Percentiles rank a stretch among this genome's conserved stretches.
Evolutionary conservation across 2,797 vertebrate species (phyloP).

Genomic region (Microctenopoma steveboyesi): DNA sequence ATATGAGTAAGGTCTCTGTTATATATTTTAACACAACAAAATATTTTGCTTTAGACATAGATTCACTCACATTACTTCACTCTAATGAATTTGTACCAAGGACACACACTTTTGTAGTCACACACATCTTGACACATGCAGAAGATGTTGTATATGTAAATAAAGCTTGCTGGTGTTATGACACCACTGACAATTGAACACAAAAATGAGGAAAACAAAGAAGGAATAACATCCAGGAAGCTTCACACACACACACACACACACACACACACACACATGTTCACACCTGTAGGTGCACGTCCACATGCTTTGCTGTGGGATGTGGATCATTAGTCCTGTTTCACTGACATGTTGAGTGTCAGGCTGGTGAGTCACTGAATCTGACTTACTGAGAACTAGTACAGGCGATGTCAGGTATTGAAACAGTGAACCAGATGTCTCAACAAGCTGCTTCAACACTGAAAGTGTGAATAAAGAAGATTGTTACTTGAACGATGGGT

Average conservation of each 20-base stretch:
- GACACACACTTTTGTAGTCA: neutral
- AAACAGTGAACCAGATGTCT: slow-evolving; percentile 36
- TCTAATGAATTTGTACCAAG: too few species aligned
- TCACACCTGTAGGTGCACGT: neutral
- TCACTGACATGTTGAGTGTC: slow-evolving; percentile 45
- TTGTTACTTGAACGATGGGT: neutral
- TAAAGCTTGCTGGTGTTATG: slow-evolving; percentile 10
- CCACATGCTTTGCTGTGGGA: slow-evolving; percentile 8
- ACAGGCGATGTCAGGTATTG: slow-evolving; percentile 27
- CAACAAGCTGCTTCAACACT: slow-evolving; percentile 1
- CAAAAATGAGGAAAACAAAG: slow-evolving; percentile 5
- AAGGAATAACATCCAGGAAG: neutral
- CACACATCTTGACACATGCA: neutral
- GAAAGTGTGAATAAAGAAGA: neutral
- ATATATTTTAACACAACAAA: too few species aligned
- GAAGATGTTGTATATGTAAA: slow-evolving; percentile 1
- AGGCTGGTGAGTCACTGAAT: slow-evolving; percentile 48
- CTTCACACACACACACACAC: neutral
- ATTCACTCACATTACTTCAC: too few species aligned
- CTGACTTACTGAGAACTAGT: slow-evolving; percentile 25
- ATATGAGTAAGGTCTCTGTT: too few species aligned
- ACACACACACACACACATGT: neutral
- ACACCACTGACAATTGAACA: slow-evolving; percentile 18
- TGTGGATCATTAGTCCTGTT: slow-evolving; percentile 47
- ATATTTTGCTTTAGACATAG: too few species aligned